Evolutionary conservation across 1,140 invertebrate species (phyloP), one percentile per base, ranked within the genome.

Genomic region (Drosophila obscura): DNA sequence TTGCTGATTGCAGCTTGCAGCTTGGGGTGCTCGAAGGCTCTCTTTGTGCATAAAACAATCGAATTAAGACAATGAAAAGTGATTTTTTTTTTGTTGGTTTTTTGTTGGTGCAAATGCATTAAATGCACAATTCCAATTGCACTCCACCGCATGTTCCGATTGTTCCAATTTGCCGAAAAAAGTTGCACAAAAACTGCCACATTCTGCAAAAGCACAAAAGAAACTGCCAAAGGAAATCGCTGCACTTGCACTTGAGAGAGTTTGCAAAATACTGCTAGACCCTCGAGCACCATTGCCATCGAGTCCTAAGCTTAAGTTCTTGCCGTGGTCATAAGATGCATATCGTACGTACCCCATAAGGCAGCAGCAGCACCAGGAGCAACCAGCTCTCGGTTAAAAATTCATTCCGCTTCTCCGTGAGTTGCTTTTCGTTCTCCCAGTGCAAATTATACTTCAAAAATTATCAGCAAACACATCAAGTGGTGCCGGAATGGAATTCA

Each of bases 81-180:
- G 28, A 4, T 41, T 28, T 67, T 67, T 56, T 45, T 35, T n/a
- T n/a, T n/a, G n/a, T n/a, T n/a, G n/a, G n/a, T 24, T 24, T 24
- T 24, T 24, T 24, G 4, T 28, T 58, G 64, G 51, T 43, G 48
- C 28, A 43, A 62, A 58, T 87, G 78, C 82, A 87, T 81, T 87
- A 75, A 87, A 73, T 61, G 55, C 50, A 46, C 50, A 76, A 67
- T 76, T 35, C 41, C 43, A 60, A 58, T 59, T 67, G 75, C 83
- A 87, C 83, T 87, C 59, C 67, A 87, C 83, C 79, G 83, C 76
- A 87, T 87, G 83, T 83, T 88, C 66, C 53, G 72, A 88, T 87
- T 76, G 52, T 58, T 39, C 44, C 26, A 67, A 65, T 52, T 65
- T 39, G 59, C 22, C 46, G 22, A 41, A 59, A 73, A 56, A 63